Evolutionary conservation across 1,140 invertebrate genomes (phyloP), one percentile per base, ranked within the genome.

Genomic region (Streblospio benedicti): DNA sequence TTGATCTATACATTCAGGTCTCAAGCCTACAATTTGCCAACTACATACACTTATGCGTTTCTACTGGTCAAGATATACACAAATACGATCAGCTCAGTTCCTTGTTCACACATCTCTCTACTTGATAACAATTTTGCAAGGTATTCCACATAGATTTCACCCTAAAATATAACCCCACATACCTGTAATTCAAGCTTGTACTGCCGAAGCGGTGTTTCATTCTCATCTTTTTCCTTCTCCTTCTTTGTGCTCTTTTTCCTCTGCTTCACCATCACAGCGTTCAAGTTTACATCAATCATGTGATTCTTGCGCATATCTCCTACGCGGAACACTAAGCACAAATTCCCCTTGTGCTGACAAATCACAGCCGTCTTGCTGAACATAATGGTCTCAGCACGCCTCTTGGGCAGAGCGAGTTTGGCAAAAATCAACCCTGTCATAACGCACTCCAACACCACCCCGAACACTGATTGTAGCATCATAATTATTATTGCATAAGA

Each of bases 201-300:
- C 25, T 61, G 61, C 51, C 74, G 70, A 49, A 76, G 71, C 2
- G 77, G 75, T 30, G 79, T 68, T 16, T 70, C 66, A 60, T 77
- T 74, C 6, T 74, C 77, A 52, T 78, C 77, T n/a, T 57, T n/a
- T 41, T 0, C 91, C 94, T 4, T 85, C 85, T 60, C 85, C 85
- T 31, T 63, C 54, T 20, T 55, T 53, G 4, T 64, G 50, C 35
- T 64, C 57, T 27, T 35, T 20, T 53, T 53, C 51, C 49, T 60
- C 1, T 87, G 83, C 44, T 86, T 81, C 41, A 97, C 92, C 44
- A 97, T 75, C 73, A 93, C 88, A 0, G 93, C 91, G 35, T 89
- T 75, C 1, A 96, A 85, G 49, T 84, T 86, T 27, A 75, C 89
- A 4, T 90, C 89, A 47, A 96, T 93, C 47, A 97, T 91, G 73